phyloP scores from a whole-genome alignment of 2,797 vertebrate species.

The Parauchenoglanis ngamensis region DNA sequence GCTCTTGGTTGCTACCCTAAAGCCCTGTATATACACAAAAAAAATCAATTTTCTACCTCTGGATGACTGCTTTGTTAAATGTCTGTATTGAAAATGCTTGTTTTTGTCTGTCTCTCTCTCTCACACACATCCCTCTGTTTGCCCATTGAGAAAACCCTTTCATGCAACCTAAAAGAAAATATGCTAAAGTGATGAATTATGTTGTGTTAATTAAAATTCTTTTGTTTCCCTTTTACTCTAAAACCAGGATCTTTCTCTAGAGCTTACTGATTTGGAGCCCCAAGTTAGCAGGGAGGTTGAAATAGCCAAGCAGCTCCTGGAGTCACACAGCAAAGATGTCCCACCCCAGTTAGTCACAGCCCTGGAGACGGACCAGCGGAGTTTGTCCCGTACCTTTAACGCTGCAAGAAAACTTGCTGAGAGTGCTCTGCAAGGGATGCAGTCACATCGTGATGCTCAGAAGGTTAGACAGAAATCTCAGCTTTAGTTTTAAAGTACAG shows the following conservation, averaged over 20 bases:
- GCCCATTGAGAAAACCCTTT: neutral
- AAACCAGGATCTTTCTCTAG: constrained; percentile 78
- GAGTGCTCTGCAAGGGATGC: constrained; percentile 76
- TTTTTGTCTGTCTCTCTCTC: neutral
- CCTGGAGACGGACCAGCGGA: constrained; percentile 89
- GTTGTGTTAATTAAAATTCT: neutral
- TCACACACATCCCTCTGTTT: neutral
- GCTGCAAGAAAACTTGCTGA: constrained; percentile 75
- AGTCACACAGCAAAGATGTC: constrained; percentile 78
- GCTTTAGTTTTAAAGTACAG: neutral
- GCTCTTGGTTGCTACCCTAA: neutral
- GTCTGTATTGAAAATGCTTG: neutral
- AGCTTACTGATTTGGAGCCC: constrained; percentile 82
- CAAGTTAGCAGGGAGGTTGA: constrained; percentile 80
- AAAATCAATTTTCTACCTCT: neutral
- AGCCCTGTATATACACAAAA: neutral
- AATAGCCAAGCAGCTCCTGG: constrained; percentile 75
- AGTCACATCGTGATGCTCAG: constrained; percentile 69
- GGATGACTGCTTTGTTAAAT: neutral
- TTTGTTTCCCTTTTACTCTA: neutral
- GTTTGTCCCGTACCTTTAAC: constrained; percentile 83
- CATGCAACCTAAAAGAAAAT: neutral
- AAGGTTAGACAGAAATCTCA: constrained; percentile 73
- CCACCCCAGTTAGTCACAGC: constrained; percentile 87
- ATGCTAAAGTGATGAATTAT: neutral